These are phyloP conservation scores for Chrysogorgia sp. DNA, from an alignment of 92 coral and sea anemone species.

Conservation along the genomic window DNA sequence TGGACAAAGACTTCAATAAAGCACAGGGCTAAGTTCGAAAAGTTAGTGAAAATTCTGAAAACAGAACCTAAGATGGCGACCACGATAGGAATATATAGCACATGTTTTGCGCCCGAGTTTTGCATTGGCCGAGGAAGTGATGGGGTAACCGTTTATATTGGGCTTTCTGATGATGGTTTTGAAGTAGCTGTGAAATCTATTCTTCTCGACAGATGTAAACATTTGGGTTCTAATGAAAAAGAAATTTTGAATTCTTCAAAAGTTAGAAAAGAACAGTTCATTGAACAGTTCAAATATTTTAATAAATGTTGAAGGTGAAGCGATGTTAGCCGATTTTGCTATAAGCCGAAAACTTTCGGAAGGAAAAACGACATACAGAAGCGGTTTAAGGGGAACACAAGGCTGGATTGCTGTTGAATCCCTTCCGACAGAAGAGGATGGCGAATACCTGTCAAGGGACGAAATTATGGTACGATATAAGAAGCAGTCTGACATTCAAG, in stretches of 20 bases:
- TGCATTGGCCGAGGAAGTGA: no score
- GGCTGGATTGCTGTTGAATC: constrained; percentile 13
- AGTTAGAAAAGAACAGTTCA: neutral
- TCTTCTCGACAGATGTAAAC: neutral
- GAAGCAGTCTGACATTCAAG: no score
- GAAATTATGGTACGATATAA: neutral
- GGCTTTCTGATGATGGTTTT: no score
- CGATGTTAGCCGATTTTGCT: neutral
- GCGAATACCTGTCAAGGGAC: neutral
- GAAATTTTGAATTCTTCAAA: neutral
- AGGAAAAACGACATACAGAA: neutral
- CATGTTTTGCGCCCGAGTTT: no score
- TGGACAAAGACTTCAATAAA: neutral
- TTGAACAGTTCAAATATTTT: neutral
- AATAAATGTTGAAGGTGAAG: neutral
- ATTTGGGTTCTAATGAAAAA: neutral
- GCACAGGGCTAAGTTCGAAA: neutral
- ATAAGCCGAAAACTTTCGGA: neutral
- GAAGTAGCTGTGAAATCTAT: neutral
- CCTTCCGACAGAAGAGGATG: constrained; percentile 1
- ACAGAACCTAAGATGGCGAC: no score
- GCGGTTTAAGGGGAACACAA: neutral
- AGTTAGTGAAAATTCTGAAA: no score
- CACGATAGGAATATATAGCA: no score
- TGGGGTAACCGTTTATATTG: no score